Percentiles rank a stretch among this genome's conserved stretches.
These are phyloP conservation scores for Microdon myrmicae DNA, from an alignment of 2,888 invertebrate genomes.

Conservation along the genomic window DNA sequence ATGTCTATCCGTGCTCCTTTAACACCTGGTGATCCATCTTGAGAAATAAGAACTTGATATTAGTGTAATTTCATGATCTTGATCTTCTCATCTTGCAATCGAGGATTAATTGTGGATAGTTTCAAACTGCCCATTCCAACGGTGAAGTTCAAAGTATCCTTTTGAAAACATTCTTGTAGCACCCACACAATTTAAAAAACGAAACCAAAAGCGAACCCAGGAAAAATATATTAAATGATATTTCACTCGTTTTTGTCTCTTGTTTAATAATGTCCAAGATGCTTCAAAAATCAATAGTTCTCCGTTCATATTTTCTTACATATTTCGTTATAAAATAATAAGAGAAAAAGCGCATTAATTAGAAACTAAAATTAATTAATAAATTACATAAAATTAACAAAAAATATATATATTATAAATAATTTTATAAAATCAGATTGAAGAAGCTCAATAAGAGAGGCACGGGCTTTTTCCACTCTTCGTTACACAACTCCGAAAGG, in stretches of 20 bases:
- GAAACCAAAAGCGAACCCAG: neutral
- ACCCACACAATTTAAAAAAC: no score
- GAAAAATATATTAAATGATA: neutral
- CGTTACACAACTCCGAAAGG: no score
- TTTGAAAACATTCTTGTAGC: no score
- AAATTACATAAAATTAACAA: constrained; percentile 55
- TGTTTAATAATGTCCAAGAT: neutral
- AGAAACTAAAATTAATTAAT: constrained; percentile 55
- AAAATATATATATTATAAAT: constrained; percentile 38
- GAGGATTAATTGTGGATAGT: no score
- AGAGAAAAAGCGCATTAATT: constrained; percentile 53
- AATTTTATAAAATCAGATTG: constrained; percentile 46
- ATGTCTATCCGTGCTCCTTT: no score
- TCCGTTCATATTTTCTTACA: constrained; percentile 38
- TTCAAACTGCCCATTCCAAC: no score
- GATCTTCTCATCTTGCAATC: no score
- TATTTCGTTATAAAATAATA: constrained; percentile 52
- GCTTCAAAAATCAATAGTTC: neutral
- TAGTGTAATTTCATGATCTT: no score
- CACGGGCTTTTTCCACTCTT: no score
- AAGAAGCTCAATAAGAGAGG: constrained; percentile 40
- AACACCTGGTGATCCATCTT: no score
- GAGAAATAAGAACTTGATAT: no score
- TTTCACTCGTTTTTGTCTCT: neutral
- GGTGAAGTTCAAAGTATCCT: no score